Evolutionary conservation across 2,797 vertebrate genomes (phyloP).

Genomic region (Euphonia xanthogaster): DNA sequence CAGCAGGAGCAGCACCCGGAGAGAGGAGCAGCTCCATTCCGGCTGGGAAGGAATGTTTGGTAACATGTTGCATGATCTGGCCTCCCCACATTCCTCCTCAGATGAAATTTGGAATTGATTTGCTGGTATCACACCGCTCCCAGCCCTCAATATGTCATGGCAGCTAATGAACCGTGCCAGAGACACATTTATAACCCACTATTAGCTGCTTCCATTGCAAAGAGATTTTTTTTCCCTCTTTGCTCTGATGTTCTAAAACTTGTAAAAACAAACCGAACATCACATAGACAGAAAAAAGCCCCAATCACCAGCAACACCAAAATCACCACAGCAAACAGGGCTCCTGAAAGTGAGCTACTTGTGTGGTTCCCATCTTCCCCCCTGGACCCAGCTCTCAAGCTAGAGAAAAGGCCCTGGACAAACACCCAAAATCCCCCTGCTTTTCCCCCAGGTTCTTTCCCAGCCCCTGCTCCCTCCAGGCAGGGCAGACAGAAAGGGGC

Average conservation of each 20-base stretch:
- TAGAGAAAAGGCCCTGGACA: not conserved
- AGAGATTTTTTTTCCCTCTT: not conserved
- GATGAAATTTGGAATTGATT: conserved; percentile 22
- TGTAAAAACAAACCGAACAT: not conserved
- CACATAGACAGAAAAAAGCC: not conserved
- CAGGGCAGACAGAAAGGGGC: not conserved
- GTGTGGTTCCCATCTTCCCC: not conserved
- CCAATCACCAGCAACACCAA: not conserved
- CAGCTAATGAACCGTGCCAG: not conserved
- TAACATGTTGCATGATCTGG: not conserved
- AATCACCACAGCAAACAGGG: not conserved
- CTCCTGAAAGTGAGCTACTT: not conserved
- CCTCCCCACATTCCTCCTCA: not conserved
- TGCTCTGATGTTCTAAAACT: conserved; percentile 25
- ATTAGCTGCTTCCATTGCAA: not conserved
- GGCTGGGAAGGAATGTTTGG: not conserved
- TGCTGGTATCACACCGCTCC: not conserved
- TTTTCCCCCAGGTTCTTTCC: not conserved
- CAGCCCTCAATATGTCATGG: not conserved
- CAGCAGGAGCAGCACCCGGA: not conserved
- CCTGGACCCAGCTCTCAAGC: not conserved
- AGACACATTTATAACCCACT: not conserved
- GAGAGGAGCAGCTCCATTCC: not conserved
- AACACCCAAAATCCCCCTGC: rapidly evolving
- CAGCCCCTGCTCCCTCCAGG: not conserved